These are phyloP conservation scores for Microtus richardsoni DNA, from an alignment of 2,113 vertebrate genomes.

Conservation along the genomic window DNA sequence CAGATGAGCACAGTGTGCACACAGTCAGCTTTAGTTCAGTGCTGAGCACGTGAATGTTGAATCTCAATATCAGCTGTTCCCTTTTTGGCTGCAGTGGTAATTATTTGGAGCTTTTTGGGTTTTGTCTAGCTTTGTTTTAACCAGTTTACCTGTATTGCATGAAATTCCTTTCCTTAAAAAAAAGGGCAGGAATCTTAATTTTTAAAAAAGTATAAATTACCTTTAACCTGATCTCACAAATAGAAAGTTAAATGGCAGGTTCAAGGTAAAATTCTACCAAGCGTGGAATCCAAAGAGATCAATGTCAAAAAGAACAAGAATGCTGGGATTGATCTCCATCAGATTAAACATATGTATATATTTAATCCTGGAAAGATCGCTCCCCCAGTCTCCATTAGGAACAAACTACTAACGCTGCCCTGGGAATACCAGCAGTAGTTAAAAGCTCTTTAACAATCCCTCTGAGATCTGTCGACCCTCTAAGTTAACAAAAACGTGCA, in stretches of 20 bases:
- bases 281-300: background rate
- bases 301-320: background rate
- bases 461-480: background rate
- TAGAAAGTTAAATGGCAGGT: background rate
- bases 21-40: background rate
- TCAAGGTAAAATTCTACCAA: background rate
- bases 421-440: too few relatives aligned
- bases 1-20: background rate
- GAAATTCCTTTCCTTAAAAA: background rate
- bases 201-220: background rate
- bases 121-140: background rate
- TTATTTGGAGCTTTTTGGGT: background rate
- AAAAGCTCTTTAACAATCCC: background rate
- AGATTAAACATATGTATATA: background rate
- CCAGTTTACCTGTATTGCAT: background rate
- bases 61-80: background rate
- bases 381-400: background rate
- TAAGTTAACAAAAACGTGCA: background rate
- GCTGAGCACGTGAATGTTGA: background rate
- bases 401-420: background rate
- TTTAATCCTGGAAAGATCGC: background rate
- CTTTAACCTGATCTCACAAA: conserved; percentile 10
- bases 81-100: background rate
- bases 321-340: background rate
- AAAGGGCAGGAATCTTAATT: background rate